Base-by-base conservation (phyloP, 2,113 vertebrate genomes). In the Phylloscopus trochiloides region DNA sequence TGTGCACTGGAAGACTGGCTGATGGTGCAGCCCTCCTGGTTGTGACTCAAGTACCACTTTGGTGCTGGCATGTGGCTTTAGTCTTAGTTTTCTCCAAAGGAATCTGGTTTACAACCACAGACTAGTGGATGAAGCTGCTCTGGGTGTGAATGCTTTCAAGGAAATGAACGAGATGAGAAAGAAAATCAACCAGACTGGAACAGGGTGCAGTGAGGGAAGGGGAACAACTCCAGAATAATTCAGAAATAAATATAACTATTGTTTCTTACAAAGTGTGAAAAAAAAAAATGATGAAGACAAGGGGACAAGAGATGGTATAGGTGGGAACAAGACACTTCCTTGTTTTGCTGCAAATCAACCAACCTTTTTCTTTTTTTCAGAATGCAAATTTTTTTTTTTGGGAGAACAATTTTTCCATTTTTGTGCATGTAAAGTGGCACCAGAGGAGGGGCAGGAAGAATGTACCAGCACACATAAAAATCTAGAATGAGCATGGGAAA, bases 401-500 rank as follows among this genome's bases (percentile, higher is more conserved):
- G 31, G 24, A 93, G 84, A 43, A 51, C n/a, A 77, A 72, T 28
- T 77, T 75, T 88, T 83, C 36, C 38, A 25, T 84, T 90, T 95
- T 51, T 91, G 36, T 87, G 36, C 19, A 7, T 47, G 19, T 61
- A 51, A 45, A 61, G 20, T 2, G 10, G 48, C 58, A 85, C 0
- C 0, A 9, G 71, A 95, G 66, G 36, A 90, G 47, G 58, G 65
- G 12, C 1, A 5, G 21, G 55, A 63, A 92, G 55, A 87, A 54
- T 0, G 32, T 65, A 45, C 71, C 0, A 4, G 81, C 68, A 79
- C 51, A 76, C 71, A 89, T 79, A 81, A 85, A 94, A 95, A 68
- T 68, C 70, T 79, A 82, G n/a, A 67, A 57, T 25, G 22, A 85
- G 66, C 85, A 91, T 95, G 83, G 80, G 95, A 96, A 96, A 94